phyloP scores from a whole-genome alignment of 2,888 invertebrate species.

The Rhagium mordax region DNA sequence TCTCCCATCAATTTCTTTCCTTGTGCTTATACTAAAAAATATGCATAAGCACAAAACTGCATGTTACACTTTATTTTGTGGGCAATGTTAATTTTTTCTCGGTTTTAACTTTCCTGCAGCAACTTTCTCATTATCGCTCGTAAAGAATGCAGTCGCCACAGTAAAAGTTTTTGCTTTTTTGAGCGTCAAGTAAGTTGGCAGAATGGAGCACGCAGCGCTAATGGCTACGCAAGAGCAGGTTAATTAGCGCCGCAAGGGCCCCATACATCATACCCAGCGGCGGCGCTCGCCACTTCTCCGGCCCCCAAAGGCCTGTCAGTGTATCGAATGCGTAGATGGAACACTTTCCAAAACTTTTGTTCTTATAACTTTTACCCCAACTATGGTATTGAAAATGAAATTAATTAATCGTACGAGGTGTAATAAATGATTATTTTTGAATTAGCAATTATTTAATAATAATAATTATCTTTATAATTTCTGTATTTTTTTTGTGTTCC shows the following conservation, averaged over 20 bases:
- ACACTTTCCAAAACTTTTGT: neutral
- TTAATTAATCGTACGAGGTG: neutral
- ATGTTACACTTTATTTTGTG: too few species aligned
- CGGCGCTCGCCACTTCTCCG: conserved; percentile 24
- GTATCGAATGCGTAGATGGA: neutral
- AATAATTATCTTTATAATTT: too few species aligned
- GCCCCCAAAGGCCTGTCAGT: neutral
- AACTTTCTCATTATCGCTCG: conserved; percentile 8
- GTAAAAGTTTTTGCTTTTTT: conserved; percentile 16
- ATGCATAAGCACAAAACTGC: too few species aligned
- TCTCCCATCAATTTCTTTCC: too few species aligned
- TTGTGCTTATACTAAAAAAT: too few species aligned
- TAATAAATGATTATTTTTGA: too few species aligned
- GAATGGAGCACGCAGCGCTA: conserved; percentile 36
- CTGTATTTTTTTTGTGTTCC: too few species aligned
- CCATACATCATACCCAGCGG: conserved; percentile 59
- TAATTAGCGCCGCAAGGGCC: conserved; percentile 58
- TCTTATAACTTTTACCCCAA: neutral
- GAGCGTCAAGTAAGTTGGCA: neutral
- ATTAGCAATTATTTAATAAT: too few species aligned
- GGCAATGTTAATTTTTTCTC: neutral
- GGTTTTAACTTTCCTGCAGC: neutral
- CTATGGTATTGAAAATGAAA: neutral
- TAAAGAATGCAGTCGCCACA: conserved; percentile 2
- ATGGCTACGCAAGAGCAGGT: conserved; percentile 56